Percentiles rank a stretch among this genome's conserved stretches.
These are phyloP conservation scores for Apamea anceps DNA, from an alignment of 2,888 invertebrate genomes.

Conservation along the genomic window DNA sequence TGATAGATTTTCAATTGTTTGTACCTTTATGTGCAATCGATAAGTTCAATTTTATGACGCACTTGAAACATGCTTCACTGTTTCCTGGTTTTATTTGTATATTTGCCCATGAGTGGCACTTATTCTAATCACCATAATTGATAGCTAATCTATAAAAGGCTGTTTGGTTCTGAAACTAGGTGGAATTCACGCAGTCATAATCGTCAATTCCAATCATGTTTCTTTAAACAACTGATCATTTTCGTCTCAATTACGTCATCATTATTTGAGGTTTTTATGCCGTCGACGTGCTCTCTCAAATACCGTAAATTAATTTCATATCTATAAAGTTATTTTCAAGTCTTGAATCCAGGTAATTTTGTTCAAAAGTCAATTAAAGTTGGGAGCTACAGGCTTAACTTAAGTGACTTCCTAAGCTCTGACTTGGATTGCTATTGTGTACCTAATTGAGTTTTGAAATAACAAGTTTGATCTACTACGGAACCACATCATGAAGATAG, in stretches of 20 bases:
- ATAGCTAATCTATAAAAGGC: background rate
- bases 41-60: conserved; percentile 9
- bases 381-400: conserved; percentile 46
- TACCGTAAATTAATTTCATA: conserved; percentile 42
- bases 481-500: conserved; percentile 41
- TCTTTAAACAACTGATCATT: background rate
- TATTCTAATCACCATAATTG: background rate
- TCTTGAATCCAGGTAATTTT: conserved; percentile 53
- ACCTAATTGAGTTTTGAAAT: conserved; percentile 62
- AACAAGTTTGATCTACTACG: conserved; percentile 46
- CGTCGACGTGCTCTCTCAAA: background rate
- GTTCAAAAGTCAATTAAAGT: conserved; percentile 67
- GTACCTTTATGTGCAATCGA: background rate
- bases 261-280: background rate
- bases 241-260: background rate
- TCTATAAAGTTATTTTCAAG: conserved; percentile 47
- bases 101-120: background rate
- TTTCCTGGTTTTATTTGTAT: conserved; percentile 26
- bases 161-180: too few species aligned
- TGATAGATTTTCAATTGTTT: conserved; percentile 35
- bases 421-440: conserved; percentile 60
- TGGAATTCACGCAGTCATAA: background rate
- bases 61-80: background rate
- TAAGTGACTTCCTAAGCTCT: conserved; percentile 57
- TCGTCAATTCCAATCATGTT: background rate